A percentile compares a stretch with the other conserved stretches of the same genome.
Evolutionary conservation across 2,888 invertebrate genomes (phyloP).

Genomic region (Pecten maximus): DNA sequence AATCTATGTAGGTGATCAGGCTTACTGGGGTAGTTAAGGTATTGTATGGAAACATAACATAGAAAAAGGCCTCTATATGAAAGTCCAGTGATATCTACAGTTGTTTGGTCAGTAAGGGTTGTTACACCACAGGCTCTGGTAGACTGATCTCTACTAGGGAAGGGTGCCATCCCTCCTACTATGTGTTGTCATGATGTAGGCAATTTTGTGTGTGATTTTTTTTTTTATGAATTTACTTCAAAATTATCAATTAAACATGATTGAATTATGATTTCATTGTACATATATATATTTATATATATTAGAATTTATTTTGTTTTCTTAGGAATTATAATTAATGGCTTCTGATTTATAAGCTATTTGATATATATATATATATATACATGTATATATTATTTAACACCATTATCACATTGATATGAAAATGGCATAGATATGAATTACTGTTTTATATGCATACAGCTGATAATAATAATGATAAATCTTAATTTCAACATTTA

Average conservation of each 20-base stretch:
- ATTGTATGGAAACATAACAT: background rate
- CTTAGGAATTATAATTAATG: background rate
- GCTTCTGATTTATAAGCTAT: too few species aligned
- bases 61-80: background rate
- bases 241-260: background rate
- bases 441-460: background rate
- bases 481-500: background rate
- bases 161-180: background rate
- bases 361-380: too few species aligned
- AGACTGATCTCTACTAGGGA: conserved; percentile 13
- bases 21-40: background rate
- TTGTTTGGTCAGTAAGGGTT: background rate
- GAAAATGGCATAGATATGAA: background rate
- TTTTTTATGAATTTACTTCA: background rate
- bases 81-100: background rate
- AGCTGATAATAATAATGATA: background rate
- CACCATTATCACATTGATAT: background rate
- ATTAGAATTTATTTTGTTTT: too few species aligned
- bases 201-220: background rate
- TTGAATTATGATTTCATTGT: too few species aligned
- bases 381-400: too few species aligned
- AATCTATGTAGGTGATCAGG: background rate
- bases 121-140: background rate
- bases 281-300: background rate
- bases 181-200: conserved; percentile 2